Conservation (phyloP, 2,888 invertebrate species). For the Drosophila affinis region DNA sequence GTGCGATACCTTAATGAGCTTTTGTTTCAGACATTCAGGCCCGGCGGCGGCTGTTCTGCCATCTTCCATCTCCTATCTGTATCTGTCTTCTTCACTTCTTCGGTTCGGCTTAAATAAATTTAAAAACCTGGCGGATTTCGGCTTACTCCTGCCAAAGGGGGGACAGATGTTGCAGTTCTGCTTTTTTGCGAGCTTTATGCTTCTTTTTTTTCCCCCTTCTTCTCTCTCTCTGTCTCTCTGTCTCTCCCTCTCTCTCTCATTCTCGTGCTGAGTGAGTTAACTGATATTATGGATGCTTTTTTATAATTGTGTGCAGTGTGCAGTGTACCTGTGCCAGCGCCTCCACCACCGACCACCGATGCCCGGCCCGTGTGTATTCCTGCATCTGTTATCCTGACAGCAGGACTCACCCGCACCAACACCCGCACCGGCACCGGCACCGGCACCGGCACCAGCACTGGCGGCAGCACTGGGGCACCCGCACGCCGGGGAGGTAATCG, state of each 20-base stretch:
- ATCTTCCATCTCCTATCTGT: constrained; percentile 4
- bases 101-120: constrained; percentile 24
- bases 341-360: constrained; percentile 37
- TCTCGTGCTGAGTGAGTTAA: constrained; percentile 50
- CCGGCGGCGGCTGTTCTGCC: constrained; percentile 32
- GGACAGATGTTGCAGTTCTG: constrained; percentile 40
- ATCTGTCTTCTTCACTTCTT: constrained; percentile 4
- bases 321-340: constrained; percentile 44
- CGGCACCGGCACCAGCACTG: constrained; percentile 23
- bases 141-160: constrained; percentile 26
- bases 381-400: constrained; percentile 75
- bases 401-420: constrained; percentile 30
- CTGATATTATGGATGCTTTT: constrained; percentile 66
- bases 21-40: constrained; percentile 49
- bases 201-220: constrained; percentile 44
- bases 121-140: constrained; percentile 44
- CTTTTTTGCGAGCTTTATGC: constrained; percentile 48
- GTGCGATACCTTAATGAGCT: constrained; percentile 77
- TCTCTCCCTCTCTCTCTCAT: constrained; percentile 34
- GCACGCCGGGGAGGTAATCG: constrained; percentile 79
- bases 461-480: constrained; percentile 8
- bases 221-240: constrained; percentile 14
- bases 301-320: constrained; percentile 24
- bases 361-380: constrained; percentile 20
- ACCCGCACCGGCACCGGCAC: constrained; percentile 7